Evolutionary conservation across 2,113 vertebrate species (phyloP), one percentile per base, ranked within the genome.

Genomic region (Alethe castanea): DNA sequence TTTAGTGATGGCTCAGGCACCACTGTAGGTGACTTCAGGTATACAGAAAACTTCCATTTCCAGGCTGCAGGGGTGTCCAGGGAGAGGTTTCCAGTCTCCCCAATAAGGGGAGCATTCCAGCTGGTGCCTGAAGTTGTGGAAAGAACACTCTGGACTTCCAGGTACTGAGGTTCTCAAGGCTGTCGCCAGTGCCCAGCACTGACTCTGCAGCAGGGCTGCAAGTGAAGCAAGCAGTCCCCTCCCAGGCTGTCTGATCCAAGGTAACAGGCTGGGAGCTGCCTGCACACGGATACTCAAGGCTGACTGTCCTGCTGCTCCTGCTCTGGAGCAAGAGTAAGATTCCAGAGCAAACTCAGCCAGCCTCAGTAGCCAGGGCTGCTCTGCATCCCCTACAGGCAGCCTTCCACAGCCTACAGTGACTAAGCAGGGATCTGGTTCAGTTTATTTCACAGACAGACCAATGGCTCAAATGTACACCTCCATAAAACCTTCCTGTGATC

Each of bases 361-460:
- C 13, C 12, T 28, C 0, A 35, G 0, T 15, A 82, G 18, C 14
- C 36, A 57, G 22, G 8, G 35, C 4, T 40, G 36, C 35, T 67
- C 66, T 85, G 53, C 52, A 70, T n/a, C 28, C 35, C 26, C 14
- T 45, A 6, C 0, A 2, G 10, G 8, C 77, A 52, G 26, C 67
- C 59, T 83, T 81, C 60, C 35, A 45, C 12, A 79, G 50, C 19
- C 29, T 50, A 24, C 4, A 33, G 74, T 2, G 3, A 5, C 0
- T 0, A 3, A 65, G 23, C 4, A 12, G 48, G 62, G 22, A 90
- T 92, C 33, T 45, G 50, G 42, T 90, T 93, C 65, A 22, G 29
- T 97, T 96, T 96, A 95, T 96, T 96, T 97, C 88, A 93, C 79
- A 95, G 64, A 90, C 29, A 70, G 3, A 88, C 44, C 82, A 86